Conservation (phyloP, 2,888 invertebrate genomes). For the Clivina fossor region DNA sequence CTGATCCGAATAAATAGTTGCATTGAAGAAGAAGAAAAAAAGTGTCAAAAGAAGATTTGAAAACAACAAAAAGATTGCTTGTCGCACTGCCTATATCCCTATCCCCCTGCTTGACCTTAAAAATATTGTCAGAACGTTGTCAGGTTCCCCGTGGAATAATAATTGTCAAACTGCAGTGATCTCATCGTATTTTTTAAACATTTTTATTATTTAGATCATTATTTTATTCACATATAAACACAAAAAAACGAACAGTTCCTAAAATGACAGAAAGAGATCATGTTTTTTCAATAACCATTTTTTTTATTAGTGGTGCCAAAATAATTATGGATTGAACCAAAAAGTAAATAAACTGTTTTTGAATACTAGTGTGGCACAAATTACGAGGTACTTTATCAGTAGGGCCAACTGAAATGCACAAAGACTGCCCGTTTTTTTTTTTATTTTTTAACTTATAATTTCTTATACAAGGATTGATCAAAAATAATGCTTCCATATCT, state of each 20-base stretch:
- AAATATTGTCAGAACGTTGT: too few relatives aligned
- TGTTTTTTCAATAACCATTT: conserved; percentile 14
- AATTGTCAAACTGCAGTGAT: too few relatives aligned
- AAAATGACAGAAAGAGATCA: neutral
- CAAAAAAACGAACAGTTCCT: conserved; percentile 25
- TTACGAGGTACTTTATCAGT: conserved; percentile 4
- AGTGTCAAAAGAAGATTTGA: too few relatives aligned
- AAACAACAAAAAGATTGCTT: too few relatives aligned
- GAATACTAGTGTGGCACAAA: conserved; percentile 4
- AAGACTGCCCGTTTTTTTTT: conserved; percentile 25
- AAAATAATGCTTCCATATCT: too few relatives aligned
- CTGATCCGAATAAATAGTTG: conserved; percentile 49
- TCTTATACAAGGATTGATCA: too few relatives aligned
- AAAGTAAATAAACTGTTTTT: neutral
- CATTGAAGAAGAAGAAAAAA: conserved; percentile 26
- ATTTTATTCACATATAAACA: too few relatives aligned
- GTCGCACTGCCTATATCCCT: conserved; percentile 37
- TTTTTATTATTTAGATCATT: too few relatives aligned
- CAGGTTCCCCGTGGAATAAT: too few relatives aligned
- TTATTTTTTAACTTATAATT: conserved; percentile 2
- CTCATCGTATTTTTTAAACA: too few relatives aligned
- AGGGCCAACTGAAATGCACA: conserved; percentile 25
- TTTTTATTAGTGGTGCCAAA: conserved; percentile 27
- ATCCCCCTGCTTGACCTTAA: conserved; percentile 15
- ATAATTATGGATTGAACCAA: too few relatives aligned